A percentile compares a stretch with the other conserved stretches of the same genome.
Evolutionary conservation across 2,113 vertebrate species (phyloP).

Genomic region (Bagarius yarrelli): DNA sequence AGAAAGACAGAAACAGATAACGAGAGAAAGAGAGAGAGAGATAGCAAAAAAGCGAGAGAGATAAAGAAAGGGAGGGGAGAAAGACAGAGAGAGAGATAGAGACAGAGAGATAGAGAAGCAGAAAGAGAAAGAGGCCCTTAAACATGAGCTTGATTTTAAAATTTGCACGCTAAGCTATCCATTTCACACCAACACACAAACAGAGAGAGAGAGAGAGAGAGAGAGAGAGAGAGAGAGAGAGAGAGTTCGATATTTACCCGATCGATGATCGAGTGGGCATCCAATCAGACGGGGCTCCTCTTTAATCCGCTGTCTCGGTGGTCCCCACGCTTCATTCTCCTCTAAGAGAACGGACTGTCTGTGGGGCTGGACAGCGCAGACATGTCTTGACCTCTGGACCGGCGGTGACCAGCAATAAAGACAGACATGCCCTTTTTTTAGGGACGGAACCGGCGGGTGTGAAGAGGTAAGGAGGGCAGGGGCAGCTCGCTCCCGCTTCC

Average conservation of each 20-base stretch:
- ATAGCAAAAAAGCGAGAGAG: slow-evolving; percentile 3
- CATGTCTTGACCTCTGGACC: slow-evolving; percentile 98
- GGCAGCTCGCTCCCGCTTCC: slow-evolving; percentile 94
- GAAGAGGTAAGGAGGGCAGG: slow-evolving; percentile 96
- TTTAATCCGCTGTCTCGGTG: slow-evolving; percentile 94
- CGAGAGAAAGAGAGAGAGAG: slow-evolving; percentile 60
- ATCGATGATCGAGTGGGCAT: slow-evolving; percentile 98
- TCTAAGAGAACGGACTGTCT: slow-evolving; percentile 85
- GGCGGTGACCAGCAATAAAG: slow-evolving; percentile 84
- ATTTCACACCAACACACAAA: slow-evolving; percentile 93
- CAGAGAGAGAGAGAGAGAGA: too few species aligned
- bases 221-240: too few species aligned
- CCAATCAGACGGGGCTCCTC: slow-evolving; percentile 94
- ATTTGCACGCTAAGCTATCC: slow-evolving; percentile 96
- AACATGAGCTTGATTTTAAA: slow-evolving; percentile 77
- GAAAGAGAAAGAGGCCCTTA: slow-evolving; percentile 60
- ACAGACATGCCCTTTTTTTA: slow-evolving; percentile 88
- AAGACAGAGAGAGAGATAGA: too few species aligned
- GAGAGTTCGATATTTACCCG: slow-evolving; percentile 99
- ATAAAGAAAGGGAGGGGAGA: too few species aligned
- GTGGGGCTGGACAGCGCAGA: slow-evolving; percentile 95
- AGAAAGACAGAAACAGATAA: slow-evolving; percentile 44
- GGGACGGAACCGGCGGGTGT: slow-evolving; percentile 86
- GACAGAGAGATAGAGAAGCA: neutral
- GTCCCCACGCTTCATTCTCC: slow-evolving; percentile 81